Percentiles rank a stretch among this genome's conserved stretches.
Evolutionary conservation across 2,113 vertebrate species (phyloP).

Genomic region (Felis chaus): DNA sequence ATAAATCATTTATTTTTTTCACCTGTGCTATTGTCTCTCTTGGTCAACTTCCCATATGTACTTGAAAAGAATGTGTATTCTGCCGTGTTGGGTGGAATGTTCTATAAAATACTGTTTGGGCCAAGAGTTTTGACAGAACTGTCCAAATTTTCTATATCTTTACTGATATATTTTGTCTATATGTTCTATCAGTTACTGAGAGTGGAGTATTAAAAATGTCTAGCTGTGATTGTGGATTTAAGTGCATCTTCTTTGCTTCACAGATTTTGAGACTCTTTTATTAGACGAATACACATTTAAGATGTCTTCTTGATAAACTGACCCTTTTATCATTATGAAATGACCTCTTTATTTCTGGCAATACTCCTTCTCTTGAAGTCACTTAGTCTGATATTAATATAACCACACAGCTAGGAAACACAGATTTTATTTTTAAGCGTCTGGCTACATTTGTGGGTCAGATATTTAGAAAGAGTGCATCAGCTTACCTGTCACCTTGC

Average conservation of each 20-base stretch:
- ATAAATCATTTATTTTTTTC: background rate
- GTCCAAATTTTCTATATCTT: background rate
- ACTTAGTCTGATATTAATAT: background rate
- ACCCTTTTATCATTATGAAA: background rate
- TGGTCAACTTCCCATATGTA: background rate
- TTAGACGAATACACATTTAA: background rate
- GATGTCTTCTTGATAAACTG: background rate
- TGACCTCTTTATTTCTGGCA: constrained; percentile 27
- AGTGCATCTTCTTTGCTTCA: background rate
- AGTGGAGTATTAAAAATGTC: background rate
- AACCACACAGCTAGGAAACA: constrained; percentile 24
- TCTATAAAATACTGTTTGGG: background rate
- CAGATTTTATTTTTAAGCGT: constrained; percentile 27
- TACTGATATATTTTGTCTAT: background rate
- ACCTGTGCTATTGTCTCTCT: background rate
- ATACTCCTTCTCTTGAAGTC: constrained; percentile 10
- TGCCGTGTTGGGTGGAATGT: background rate
- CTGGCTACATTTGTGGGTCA: constrained; percentile 23
- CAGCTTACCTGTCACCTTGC: background rate
- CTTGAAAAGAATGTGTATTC: background rate
- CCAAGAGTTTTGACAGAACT: background rate
- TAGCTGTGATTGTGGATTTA: background rate
- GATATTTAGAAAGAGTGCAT: constrained; percentile 27
- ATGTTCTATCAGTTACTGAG: background rate
- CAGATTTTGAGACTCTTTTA: background rate